phyloP scores from a whole-genome alignment of 2,888 invertebrate species.

The Trissonchulus sp. region DNA sequence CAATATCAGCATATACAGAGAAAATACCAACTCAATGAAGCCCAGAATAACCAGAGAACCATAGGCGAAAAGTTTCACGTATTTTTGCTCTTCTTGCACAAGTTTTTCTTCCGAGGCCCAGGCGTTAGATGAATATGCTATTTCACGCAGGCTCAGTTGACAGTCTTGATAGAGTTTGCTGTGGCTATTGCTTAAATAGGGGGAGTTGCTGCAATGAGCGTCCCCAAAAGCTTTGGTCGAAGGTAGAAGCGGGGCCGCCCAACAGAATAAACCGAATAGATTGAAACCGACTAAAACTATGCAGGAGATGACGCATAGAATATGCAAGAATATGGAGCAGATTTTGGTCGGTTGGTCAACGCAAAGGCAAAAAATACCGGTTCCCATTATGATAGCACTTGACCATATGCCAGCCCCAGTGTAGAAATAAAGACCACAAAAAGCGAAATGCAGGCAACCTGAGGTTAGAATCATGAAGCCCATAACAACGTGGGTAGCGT shows the following conservation, averaged over 20 bases:
- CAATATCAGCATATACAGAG: background rate
- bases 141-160: background rate
- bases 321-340: background rate
- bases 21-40: background rate
- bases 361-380: background rate
- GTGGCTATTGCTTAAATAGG: background rate
- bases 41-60: background rate
- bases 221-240: background rate
- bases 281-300: background rate
- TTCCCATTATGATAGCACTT: background rate
- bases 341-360: background rate
- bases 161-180: background rate
- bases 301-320: background rate
- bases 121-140: background rate
- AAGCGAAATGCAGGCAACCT: background rate
- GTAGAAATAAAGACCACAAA: background rate
- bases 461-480: background rate
- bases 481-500: background rate
- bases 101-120: background rate
- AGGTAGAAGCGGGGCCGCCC: background rate
- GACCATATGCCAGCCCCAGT: background rate
- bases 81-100: background rate
- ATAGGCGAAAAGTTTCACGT: background rate
- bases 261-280: background rate
- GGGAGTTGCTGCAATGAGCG: background rate